A percentile compares a stretch with the other conserved stretches of the same genome.
phyloP scores from a whole-genome alignment of 2,113 vertebrate species.

The Caracal caracal region DNA sequence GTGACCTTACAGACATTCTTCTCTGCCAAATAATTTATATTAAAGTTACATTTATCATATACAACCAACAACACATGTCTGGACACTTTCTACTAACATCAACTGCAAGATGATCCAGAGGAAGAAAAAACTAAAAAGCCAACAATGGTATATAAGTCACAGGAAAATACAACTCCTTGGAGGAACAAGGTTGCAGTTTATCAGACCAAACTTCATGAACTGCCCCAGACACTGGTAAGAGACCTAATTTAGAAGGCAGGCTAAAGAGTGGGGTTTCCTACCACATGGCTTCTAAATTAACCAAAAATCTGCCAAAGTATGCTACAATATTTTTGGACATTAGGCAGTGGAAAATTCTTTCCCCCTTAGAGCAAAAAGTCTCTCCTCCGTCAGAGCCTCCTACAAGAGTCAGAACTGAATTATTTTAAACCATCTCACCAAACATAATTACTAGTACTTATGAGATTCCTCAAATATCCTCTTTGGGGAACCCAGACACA shows the following conservation, averaged over 20 bases:
- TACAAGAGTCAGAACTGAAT: constrained; percentile 29
- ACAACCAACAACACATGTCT: not conserved
- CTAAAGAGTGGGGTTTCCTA: not conserved
- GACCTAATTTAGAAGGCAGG: not conserved
- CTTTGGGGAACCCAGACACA: constrained; percentile 20
- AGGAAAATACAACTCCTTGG: not conserved
- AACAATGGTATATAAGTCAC: not conserved
- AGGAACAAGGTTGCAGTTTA: not conserved
- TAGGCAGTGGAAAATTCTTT: not conserved
- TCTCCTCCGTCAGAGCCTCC: not conserved
- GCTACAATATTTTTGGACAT: not conserved
- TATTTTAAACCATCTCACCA: constrained; percentile 51
- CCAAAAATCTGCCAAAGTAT: not conserved
- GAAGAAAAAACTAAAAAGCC: constrained; percentile 29
- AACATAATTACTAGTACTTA: constrained; percentile 39
- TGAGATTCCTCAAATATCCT: constrained; percentile 40
- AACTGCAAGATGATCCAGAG: not conserved
- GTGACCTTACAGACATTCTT: not conserved
- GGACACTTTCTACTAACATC: not conserved
- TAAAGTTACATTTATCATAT: not conserved
- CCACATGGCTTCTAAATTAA: not conserved
- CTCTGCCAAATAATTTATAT: not conserved
- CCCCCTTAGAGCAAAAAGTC: not conserved
- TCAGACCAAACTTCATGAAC: not conserved
- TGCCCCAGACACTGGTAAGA: not conserved